Evolutionary conservation across 2,113 vertebrate genomes (phyloP), one percentile per base, ranked within the genome.

Genomic region (Condylura cristata): DNA sequence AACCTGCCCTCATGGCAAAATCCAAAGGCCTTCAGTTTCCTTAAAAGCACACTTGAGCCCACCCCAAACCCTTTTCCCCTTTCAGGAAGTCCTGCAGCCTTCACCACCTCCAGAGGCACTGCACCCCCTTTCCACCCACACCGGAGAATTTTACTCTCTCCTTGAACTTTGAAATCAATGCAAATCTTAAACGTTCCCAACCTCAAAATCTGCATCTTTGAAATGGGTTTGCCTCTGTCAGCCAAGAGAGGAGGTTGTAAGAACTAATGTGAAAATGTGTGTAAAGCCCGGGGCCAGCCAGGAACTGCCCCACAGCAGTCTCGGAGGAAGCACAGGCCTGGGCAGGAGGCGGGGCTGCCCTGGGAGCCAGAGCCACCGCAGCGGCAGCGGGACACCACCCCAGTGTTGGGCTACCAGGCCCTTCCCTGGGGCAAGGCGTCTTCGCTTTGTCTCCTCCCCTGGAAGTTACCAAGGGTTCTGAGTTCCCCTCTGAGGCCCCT

Each of bases 61-160:
- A 18, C 17, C 1, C 4, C 11, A 18, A 16, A 46, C 26, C 39
- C 34, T 46, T 12, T 3, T 7, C 3, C 18, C 51, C 60, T 41
- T 0, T 51, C 4, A 0, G 2, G 3, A 30, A 53, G 17, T 28
- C 0, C 17, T 1, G 86, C 32, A 37, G n/a, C 18, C 17, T 22
- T 14, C 6, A 17, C n/a, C 65, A 66, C n/a, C 32, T 2, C 56
- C 58, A 34, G 39, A 32, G 34, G 44, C 48, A 10, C 30, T 37
- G 65, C 72, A 6, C 0, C 22, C 39, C 41, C 24, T 51, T 44
- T 44, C 61, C 28, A 8, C 18, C 9, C 80, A 9, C 1, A 0
- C n/a, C 32, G 2, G 44, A 16, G 10, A 13, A 1, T 16, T 11
- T 4, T 24, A 34, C 12, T 78, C 34, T 58, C 4, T 22, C 39